A percentile compares a stretch with the other conserved stretches of the same genome.
These are phyloP conservation scores for Platysteira castanea DNA, from an alignment of 2,113 vertebrate species.

Conservation along the genomic window DNA sequence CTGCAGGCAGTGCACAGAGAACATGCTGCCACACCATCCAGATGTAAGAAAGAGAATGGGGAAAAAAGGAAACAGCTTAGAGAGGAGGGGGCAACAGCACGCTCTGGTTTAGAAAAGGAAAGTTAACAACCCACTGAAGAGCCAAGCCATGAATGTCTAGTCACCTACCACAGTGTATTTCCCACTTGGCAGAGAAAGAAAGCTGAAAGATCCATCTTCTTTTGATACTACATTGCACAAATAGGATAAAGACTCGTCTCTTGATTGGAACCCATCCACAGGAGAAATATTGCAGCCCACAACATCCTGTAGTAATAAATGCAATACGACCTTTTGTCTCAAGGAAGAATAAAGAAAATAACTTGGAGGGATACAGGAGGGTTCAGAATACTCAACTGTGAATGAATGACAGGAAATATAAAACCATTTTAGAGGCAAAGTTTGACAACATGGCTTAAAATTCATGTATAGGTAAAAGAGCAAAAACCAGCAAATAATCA, in stretches of 20 bases:
- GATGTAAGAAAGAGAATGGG: neutral
- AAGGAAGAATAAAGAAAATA: neutral
- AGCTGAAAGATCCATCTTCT: constrained; percentile 90
- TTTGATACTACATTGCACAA: constrained; percentile 87
- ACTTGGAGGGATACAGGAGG: neutral
- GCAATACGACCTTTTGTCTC: neutral
- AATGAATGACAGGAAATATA: neutral
- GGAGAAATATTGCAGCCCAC: constrained; percentile 83
- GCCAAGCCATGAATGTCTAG: neutral
- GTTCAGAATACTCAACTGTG: neutral
- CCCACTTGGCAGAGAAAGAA: constrained; percentile 89
- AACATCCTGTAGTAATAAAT: constrained; percentile 76
- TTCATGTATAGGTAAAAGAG: neutral
- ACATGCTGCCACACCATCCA: neutral
- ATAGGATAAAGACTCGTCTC: constrained; percentile 79
- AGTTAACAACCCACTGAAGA: neutral
- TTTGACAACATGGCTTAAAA: neutral
- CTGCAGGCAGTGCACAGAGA: neutral
- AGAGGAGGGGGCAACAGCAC: neutral
- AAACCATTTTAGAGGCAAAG: neutral
- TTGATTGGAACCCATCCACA: constrained; percentile 82
- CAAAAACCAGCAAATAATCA: neutral
- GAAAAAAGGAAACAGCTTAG: neutral
- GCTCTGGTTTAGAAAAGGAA: neutral
- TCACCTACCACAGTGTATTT: constrained; percentile 88